A percentile compares a stretch with the other conserved stretches of the same genome.
These are phyloP conservation scores for Colinus virginianus DNA, from an alignment of 2,113 vertebrate species.

Conservation along the genomic window DNA sequence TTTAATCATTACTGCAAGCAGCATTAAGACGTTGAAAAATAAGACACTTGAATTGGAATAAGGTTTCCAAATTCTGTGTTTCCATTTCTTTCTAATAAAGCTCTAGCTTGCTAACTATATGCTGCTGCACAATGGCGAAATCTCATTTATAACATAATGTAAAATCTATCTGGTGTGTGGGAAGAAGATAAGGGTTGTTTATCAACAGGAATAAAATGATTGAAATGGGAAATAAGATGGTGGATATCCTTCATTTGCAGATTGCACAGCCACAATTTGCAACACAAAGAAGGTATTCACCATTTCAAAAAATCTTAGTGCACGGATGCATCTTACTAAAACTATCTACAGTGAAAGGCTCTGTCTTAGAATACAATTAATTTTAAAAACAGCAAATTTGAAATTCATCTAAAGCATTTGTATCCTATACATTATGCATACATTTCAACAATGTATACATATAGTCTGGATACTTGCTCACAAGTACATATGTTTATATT, in stretches of 20 bases:
- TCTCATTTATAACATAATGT: conserved; percentile 23
- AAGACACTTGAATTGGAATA: neutral
- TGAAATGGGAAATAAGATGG: conserved; percentile 56
- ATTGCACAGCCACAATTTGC: conserved; percentile 61
- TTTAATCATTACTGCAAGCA: neutral
- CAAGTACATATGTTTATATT: neutral
- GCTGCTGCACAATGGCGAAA: conserved; percentile 24
- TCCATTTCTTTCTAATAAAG: conserved; percentile 26
- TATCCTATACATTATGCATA: neutral
- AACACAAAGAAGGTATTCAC: conserved; percentile 56
- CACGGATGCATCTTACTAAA: conserved; percentile 46
- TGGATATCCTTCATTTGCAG: conserved; percentile 46
- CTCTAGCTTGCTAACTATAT: neutral
- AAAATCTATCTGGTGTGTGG: conserved; percentile 50
- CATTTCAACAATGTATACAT: neutral
- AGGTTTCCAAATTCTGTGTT: neutral
- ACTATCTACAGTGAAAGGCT: conserved; percentile 18
- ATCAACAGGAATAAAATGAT: conserved; percentile 45
- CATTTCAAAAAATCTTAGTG: conserved; percentile 20
- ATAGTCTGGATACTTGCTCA: neutral
- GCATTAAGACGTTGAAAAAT: neutral
- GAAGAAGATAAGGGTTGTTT: conserved; percentile 64
- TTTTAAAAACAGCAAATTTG: neutral
- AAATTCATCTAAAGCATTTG: neutral
- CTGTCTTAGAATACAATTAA: conserved; percentile 7